Evolutionary conservation across 64 coral and sea anemone genomes (phyloP).

Genomic region (Stichodactyla helianthus): DNA sequence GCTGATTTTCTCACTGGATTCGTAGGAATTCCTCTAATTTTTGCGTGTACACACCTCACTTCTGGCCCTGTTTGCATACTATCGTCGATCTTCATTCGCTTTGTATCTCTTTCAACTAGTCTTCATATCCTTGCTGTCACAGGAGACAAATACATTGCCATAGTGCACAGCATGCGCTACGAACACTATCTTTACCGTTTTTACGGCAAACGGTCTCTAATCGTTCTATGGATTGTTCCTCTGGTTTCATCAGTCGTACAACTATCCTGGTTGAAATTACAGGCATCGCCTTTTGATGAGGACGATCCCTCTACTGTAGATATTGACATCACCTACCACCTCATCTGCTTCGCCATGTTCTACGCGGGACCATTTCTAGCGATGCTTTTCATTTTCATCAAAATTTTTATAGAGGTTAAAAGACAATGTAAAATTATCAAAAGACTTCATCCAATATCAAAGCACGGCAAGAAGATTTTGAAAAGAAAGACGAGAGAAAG

Average conservation of each 20-base stretch:
- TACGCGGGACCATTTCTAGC: constrained; percentile 6
- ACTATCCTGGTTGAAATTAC: constrained; percentile 24
- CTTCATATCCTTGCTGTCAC: constrained; percentile 41
- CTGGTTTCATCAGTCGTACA: constrained; percentile 11
- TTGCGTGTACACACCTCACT: neutral
- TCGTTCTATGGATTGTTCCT: constrained; percentile 3
- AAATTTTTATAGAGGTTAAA: constrained; percentile 20
- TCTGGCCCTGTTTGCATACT: neutral
- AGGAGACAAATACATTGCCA: constrained; percentile 44
- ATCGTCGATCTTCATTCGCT: constrained; percentile 22
- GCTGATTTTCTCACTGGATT: constrained; percentile 42
- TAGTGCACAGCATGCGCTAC: constrained; percentile 32
- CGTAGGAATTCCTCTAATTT: constrained; percentile 29
- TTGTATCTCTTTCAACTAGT: constrained; percentile 22
- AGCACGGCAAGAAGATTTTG: neutral
- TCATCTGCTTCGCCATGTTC: constrained; percentile 16
- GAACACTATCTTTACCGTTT: neutral
- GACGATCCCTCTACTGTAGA: neutral
- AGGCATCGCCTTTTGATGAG: neutral
- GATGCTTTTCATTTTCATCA: constrained; percentile 4
- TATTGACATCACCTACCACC: neutral
- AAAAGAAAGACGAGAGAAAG: constrained; percentile 2
- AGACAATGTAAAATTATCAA: neutral
- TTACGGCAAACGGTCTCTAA: neutral
- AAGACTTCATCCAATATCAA: neutral